Percentiles rank a stretch among this genome's conserved stretches.
Evolutionary conservation across 2,113 vertebrate species (phyloP).

Genomic region (Neodon shergylaensis): DNA sequence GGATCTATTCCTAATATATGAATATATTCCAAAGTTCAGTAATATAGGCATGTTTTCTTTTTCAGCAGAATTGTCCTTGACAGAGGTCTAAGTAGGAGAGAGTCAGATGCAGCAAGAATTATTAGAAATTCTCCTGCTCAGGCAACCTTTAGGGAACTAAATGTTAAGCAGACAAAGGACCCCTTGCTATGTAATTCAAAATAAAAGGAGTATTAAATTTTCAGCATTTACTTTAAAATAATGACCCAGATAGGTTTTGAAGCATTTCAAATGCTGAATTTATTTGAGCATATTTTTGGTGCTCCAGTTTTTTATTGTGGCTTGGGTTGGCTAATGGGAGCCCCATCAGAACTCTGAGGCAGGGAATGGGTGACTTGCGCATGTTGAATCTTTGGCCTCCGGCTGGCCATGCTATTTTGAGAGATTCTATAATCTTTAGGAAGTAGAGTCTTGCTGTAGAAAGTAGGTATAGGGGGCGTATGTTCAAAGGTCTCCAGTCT

Average conservation of each 20-base stretch:
- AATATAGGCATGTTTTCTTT: neutral
- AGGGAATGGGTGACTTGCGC: neutral
- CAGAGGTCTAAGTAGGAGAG: neutral
- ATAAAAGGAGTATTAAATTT: neutral
- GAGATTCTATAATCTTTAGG: neutral
- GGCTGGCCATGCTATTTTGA: neutral
- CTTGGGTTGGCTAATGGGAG: neutral
- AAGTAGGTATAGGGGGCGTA: neutral
- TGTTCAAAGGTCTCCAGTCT: neutral
- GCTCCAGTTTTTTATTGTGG: neutral
- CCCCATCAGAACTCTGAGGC: neutral
- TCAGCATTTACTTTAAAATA: constrained; percentile 9
- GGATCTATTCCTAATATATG: neutral
- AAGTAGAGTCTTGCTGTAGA: neutral
- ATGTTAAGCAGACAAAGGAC: constrained; percentile 7
- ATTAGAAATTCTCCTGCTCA: neutral
- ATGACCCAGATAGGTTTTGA: neutral
- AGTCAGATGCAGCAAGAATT: neutral
- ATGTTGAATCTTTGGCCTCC: neutral
- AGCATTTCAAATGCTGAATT: neutral
- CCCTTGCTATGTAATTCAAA: neutral
- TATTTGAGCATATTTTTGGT: neutral
- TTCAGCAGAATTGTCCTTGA: neutral
- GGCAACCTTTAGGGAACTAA: neutral
- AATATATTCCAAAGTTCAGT: neutral